Base-by-base conservation (phyloP, 2,888 invertebrate genomes). In the Cephus sareptanus region DNA sequence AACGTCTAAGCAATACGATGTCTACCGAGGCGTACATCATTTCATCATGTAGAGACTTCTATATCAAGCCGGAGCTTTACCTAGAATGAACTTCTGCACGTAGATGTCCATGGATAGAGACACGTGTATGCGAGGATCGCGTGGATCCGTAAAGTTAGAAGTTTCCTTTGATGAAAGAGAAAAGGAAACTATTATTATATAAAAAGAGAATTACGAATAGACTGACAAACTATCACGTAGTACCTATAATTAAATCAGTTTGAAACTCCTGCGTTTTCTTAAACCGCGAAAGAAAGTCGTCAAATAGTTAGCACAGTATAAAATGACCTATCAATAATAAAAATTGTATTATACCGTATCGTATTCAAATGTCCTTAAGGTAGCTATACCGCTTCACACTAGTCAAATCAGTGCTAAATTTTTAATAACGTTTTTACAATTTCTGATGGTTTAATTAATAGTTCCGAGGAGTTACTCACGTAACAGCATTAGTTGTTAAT, bases 151-250 rank as follows among this genome's bases (percentile, higher is more conserved):
- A 56, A 56, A 56, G 56, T 56, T 23, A 9, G 9, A 56, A 56
- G 23, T 56, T 56, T 23, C 23, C 56, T 56, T 23, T 56, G 23
- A 9, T 9, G 35, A 6, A 37, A 33, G 69, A 74, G 56, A 40
- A 70, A 79, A 74, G n/a, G 71, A 77, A 56, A 74, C 11, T 35
- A 34, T 74, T 77, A n/a, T n/a, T n/a, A n/a, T n/a, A 34, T 9
- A 23, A 56, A 56, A 56, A 56, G 56, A 23, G 9, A 56, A 56
- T 23, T 23, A 56, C 56, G 56, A 56, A 56, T 56, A 56, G 23
- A 56, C 56, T 23, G 56, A 56, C 9, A 23, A 56, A 23, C 23
- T 56, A 56, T 56, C 23, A 1, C 23, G 23, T 56, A 56, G 1
- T 56, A 56, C 9, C 2, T 56, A 56, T 23, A 56, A 9, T 56